These are phyloP conservation scores for Cistogaster globosa DNA, from an alignment of 2,888 invertebrate species.

Conservation along the genomic window DNA sequence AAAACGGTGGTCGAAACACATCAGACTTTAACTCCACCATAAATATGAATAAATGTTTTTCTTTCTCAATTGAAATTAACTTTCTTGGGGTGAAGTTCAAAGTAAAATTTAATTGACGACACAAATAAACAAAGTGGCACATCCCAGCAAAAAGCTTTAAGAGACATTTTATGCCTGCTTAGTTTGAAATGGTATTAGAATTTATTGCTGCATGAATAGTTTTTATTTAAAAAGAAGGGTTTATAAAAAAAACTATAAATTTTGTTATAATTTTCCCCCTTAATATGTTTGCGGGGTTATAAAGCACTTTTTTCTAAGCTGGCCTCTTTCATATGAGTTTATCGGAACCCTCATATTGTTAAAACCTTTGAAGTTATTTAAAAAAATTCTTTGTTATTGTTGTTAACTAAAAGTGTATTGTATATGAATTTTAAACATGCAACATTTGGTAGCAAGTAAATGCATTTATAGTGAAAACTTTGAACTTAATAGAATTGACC, in stretches of 20 bases:
- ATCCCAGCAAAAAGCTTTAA: conserved; percentile 36
- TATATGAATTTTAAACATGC: conserved; percentile 59
- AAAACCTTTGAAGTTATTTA: conserved; percentile 44
- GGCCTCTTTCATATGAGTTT: neutral
- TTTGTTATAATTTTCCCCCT: neutral
- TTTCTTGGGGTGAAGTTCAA: conserved; percentile 65
- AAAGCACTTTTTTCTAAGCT: neutral
- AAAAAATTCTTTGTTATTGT: neutral
- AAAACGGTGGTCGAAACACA: conserved; percentile 18
- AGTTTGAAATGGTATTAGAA: too few species aligned
- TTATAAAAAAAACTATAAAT: too few species aligned
- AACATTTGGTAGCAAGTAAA: conserved; percentile 53
- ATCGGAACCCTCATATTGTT: conserved; percentile 19
- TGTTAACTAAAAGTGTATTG: conserved; percentile 17
- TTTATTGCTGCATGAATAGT: too few species aligned
- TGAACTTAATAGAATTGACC: conserved; percentile 65
- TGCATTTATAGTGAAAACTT: conserved; percentile 57
- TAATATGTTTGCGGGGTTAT: conserved; percentile 33
- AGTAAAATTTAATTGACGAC: conserved; percentile 42
- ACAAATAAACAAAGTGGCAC: conserved; percentile 8
- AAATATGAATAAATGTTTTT: conserved; percentile 13
- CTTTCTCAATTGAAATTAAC: conserved; percentile 29
- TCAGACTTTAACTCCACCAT: conserved; percentile 14
- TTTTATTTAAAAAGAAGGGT: too few species aligned
- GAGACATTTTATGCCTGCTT: too few species aligned